A percentile compares a stretch with the other conserved stretches of the same genome.
Conservation (phyloP, 2,888 invertebrate species). For the Pterostichus madidus region DNA sequence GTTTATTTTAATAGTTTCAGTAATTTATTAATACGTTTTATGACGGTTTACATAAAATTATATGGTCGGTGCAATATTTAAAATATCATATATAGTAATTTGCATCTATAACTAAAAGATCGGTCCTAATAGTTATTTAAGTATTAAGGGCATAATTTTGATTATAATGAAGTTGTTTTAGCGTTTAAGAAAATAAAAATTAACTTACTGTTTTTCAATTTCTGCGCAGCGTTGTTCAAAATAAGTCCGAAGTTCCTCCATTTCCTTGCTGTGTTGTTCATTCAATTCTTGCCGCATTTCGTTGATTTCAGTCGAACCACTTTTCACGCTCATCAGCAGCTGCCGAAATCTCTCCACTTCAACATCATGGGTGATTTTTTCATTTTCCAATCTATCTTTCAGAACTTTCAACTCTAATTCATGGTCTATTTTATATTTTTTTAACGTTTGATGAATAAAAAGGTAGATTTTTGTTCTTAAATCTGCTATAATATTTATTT, state of each 20-base stretch:
- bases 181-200: neutral
- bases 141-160: too few species aligned
- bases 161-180: too few species aligned
- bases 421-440: slow-evolving; percentile 69
- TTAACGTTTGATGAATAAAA: slow-evolving; percentile 70
- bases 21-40: too few species aligned
- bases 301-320: slow-evolving; percentile 80
- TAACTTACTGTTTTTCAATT: slow-evolving; percentile 85
- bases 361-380: slow-evolving; percentile 79
- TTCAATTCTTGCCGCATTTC: slow-evolving; percentile 82
- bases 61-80: too few species aligned
- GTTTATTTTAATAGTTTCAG: neutral
- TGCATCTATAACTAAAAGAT: too few species aligned
- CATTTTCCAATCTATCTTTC: slow-evolving; percentile 79
- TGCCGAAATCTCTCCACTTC: slow-evolving; percentile 80
- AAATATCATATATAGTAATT: too few species aligned
- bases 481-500: slow-evolving; percentile 52
- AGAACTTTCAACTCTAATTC: slow-evolving; percentile 73
- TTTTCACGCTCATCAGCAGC: slow-evolving; percentile 80
- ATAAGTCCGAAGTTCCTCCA: slow-evolving; percentile 88
- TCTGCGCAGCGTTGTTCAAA: slow-evolving; percentile 90
- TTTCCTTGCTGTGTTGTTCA: slow-evolving; percentile 85
- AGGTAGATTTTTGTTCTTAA: slow-evolving; percentile 69
- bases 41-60: too few species aligned
- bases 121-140: too few species aligned